Conservation (phyloP, 2,113 vertebrate species). For the Carassius auratus region DNA sequence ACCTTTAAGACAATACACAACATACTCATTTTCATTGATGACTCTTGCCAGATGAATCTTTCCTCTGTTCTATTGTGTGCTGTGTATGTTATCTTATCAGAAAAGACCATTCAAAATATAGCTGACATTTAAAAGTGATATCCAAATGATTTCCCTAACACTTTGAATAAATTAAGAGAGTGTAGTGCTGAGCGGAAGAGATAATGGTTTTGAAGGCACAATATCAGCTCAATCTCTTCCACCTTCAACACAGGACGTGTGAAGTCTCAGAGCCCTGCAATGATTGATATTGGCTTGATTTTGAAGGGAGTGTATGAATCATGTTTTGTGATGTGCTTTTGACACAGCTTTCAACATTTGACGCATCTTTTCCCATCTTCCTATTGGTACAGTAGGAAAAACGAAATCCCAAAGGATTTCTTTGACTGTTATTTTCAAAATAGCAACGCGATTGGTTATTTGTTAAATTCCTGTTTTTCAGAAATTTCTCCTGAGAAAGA, state of each 20-base stretch:
- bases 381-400: not conserved
- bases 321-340: not conserved
- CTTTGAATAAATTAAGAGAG: not conserved
- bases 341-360: too few species aligned
- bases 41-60: not conserved
- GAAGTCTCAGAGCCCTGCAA: not conserved
- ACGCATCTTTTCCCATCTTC: not conserved
- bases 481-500: not conserved
- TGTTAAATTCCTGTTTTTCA: not conserved
- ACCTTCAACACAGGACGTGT: not conserved
- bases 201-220: not conserved
- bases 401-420: not conserved
- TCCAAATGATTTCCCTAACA: conserved; percentile 14
- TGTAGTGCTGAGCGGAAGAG: conserved; percentile 9
- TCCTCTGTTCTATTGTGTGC: not conserved
- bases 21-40: not conserved
- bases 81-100: not conserved
- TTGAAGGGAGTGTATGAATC: not conserved
- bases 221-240: not conserved
- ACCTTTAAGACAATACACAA: conserved; percentile 50
- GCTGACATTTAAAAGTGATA: conserved; percentile 1
- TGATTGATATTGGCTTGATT: conserved; percentile 10
- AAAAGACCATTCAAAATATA: not conserved
- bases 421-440: not conserved
- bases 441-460: not conserved